Base-by-base conservation (phyloP, 1,140 invertebrate genomes). In the Hetaerina americana region DNA sequence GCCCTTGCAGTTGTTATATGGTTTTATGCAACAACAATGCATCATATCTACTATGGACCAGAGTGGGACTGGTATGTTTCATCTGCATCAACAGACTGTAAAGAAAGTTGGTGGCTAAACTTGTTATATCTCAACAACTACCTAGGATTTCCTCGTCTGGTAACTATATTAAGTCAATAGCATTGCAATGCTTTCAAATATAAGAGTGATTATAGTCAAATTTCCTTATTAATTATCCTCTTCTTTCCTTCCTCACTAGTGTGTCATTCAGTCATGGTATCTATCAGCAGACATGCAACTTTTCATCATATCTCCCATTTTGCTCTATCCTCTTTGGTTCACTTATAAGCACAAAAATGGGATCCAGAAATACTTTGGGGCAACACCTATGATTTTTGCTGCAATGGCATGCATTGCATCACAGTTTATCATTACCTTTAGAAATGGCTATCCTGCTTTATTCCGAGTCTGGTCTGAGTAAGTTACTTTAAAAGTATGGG, bases 61-160 rank as follows among this genome's bases (percentile, higher is more conserved):
- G 77, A 89, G 18, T 91, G 90, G 90, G 79, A 85, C 31, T 80
- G 81, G 28, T 83, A 83, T 73, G 83, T 90, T 73, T 75, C 78
- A 70, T 66, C 84, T 22, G 88, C 91, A 78, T 84, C 87, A 72
- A 81, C 87, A 57, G 80, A 87, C 72, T 94, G 92, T 76, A 77
- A 82, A 73, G 80, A 84, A 8, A 89, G 88, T 24, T 94, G 92
- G 93, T 95, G 92, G 92, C 84, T 87, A 0, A 93, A 94, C 77
- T 79, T 94, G 18, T 81, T 94, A 0, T 93, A 93, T 77, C 83
- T 94, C n/a, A 93, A 94, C 78, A 95, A 94, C 79, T 90, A 94
- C 72, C 83, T 92, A 0, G 31, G 31, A 40, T 40, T 40, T 40
- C 31, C 31, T 40, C 31, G 31, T 40, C 18, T 40, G 31, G 31